Percentiles rank a stretch among this genome's conserved stretches.
Evolutionary conservation across 2,797 vertebrate species (phyloP).

Genomic region (Eutrigla gurnardus): DNA sequence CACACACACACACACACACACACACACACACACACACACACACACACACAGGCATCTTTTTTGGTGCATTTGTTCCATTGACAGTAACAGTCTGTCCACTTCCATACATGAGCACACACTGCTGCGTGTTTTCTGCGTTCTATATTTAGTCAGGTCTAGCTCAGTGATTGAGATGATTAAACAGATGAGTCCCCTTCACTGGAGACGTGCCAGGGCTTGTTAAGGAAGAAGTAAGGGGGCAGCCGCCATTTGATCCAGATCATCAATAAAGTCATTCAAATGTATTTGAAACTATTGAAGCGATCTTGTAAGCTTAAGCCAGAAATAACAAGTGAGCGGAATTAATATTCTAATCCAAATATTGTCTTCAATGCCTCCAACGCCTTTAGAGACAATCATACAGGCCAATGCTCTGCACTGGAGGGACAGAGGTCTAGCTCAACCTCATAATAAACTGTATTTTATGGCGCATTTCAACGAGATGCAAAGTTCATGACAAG

Average conservation of each 20-base stretch:
- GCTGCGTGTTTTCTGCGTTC: constrained; percentile 61
- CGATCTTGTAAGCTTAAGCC: constrained; percentile 30
- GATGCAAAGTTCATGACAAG: constrained; percentile 66
- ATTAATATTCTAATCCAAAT: constrained; percentile 46
- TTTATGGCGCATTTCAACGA: constrained; percentile 64
- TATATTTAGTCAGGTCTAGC: constrained; percentile 74
- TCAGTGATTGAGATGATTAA: constrained; percentile 80
- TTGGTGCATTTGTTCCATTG: constrained; percentile 47
- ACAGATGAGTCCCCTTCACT: constrained; percentile 75
- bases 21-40: constrained; percentile 55
- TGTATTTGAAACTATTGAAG: constrained; percentile 48
- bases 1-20: background rate
- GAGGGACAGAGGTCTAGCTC: constrained; percentile 36
- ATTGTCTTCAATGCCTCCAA: constrained; percentile 39
- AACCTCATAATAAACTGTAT: constrained; percentile 62
- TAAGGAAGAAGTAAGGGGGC: constrained; percentile 57
- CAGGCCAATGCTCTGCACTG: constrained; percentile 13
- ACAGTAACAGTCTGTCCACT: constrained; percentile 59
- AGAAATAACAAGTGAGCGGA: constrained; percentile 38
- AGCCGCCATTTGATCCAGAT: constrained; percentile 53
- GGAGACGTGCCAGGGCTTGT: constrained; percentile 65
- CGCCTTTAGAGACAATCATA: constrained; percentile 39
- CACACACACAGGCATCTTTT: constrained; percentile 35
- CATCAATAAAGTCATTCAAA: constrained; percentile 48
- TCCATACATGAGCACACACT: constrained; percentile 55